phyloP scores from a whole-genome alignment of 1,140 invertebrate species.

The Cotesia vestalis region DNA sequence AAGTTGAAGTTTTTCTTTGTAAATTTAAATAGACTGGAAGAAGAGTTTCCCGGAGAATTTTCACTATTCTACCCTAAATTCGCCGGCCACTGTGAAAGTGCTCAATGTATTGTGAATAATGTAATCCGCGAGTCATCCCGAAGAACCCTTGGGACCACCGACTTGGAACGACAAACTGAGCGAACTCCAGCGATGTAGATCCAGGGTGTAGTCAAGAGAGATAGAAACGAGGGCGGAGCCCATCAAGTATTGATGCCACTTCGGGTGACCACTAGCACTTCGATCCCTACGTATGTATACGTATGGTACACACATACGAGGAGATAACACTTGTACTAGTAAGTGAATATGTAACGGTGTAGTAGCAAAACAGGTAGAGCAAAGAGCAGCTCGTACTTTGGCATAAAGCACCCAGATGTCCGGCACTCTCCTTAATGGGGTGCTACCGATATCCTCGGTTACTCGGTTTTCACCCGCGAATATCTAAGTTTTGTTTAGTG shows the following conservation, averaged over 20 bases:
- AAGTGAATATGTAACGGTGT: conserved; percentile 11
- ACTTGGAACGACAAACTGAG: conserved; percentile 4
- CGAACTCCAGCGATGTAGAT: background rate
- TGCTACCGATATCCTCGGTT: conserved; percentile 52
- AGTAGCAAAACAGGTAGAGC: conserved; percentile 14
- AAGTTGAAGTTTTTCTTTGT: background rate
- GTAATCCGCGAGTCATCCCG: conserved; percentile 56
- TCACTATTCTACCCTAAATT: conserved; percentile 30
- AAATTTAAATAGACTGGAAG: background rate
- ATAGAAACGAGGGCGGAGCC: conserved; percentile 29
- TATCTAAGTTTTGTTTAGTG: conserved; percentile 49
- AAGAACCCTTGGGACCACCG: conserved; percentile 30
- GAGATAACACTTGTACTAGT: background rate
- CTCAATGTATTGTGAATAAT: conserved; percentile 63
- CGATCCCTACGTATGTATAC: background rate
- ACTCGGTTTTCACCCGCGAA: conserved; percentile 23
- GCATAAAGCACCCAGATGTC: conserved; percentile 48
- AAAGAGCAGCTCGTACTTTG: conserved; percentile 6
- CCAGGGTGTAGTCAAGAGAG: conserved; percentile 15
- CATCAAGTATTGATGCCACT: conserved; percentile 60
- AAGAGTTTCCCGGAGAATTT: background rate
- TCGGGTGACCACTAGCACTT: conserved; percentile 40
- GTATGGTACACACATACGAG: background rate
- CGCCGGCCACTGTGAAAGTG: conserved; percentile 53
- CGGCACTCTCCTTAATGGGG: conserved; percentile 60